A percentile compares a stretch with the other conserved stretches of the same genome.
Evolutionary conservation across 2,888 invertebrate species (phyloP).

Genomic region (Cabera pusaria): DNA sequence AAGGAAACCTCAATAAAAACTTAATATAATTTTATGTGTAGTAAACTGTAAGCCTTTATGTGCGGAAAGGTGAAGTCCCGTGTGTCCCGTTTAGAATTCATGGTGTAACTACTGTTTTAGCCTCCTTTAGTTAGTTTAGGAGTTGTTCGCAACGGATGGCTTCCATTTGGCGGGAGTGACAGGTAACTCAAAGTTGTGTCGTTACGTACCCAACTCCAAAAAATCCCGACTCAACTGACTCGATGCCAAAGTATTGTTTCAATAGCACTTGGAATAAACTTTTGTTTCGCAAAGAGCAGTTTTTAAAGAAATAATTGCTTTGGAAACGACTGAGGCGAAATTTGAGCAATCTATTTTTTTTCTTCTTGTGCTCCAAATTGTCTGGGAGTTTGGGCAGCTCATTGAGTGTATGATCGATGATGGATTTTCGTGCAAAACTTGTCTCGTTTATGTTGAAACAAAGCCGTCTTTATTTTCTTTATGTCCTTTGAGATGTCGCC

Average conservation of each 20-base stretch:
- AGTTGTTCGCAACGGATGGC: slow-evolving; percentile 68
- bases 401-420: slow-evolving; percentile 43
- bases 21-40: slow-evolving; percentile 37
- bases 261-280: slow-evolving; percentile 41
- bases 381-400: slow-evolving; percentile 31
- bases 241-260: slow-evolving; percentile 41
- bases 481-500: slow-evolving; percentile 42
- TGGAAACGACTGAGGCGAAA: slow-evolving; percentile 21
- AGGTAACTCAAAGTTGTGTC: slow-evolving; percentile 55
- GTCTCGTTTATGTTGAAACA: slow-evolving; percentile 34
- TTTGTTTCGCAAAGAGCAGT: slow-evolving; percentile 36
- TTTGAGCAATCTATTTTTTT: slow-evolving; percentile 28
- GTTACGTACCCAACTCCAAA: slow-evolving; percentile 58
- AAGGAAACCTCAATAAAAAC: slow-evolving; percentile 33
- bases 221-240: slow-evolving; percentile 40
- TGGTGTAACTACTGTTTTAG: slow-evolving; percentile 60
- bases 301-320: slow-evolving; percentile 39
- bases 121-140: slow-evolving; percentile 63
- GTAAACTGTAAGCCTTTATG: slow-evolving; percentile 31
- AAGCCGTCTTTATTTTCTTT: slow-evolving; percentile 41
- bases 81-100: slow-evolving; percentile 37
- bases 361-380: slow-evolving; percentile 18
- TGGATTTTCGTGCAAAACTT: slow-evolving; percentile 30
- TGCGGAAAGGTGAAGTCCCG: slow-evolving; percentile 27
- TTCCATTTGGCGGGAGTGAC: slow-evolving; percentile 61